A percentile compares a stretch with the other conserved stretches of the same genome.
Evolutionary conservation across 30 jellyfish, hydroid and myxozoan species (phyloP).

Genomic region (Aurelia sp.): DNA sequence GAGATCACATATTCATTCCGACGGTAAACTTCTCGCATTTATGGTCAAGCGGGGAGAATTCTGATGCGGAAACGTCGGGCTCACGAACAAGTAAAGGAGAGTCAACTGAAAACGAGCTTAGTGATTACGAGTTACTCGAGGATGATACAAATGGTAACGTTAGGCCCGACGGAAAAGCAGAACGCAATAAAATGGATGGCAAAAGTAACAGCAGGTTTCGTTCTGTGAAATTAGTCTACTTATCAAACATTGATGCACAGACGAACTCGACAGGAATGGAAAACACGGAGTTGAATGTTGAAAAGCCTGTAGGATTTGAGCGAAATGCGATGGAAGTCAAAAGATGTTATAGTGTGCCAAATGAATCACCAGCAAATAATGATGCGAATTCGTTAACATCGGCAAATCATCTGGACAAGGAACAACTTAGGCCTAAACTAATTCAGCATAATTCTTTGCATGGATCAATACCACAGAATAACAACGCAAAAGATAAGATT

Average conservation of each 20-base stretch:
- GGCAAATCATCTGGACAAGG: no score
- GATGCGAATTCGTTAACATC: not conserved
- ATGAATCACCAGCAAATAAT: not conserved
- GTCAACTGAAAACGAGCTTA: constrained; percentile 40
- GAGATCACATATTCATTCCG: no score
- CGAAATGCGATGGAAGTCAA: not conserved
- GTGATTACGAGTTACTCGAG: constrained; percentile 23
- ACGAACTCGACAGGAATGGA: no score
- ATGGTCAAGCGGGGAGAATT: not conserved
- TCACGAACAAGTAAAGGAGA: constrained; percentile 3
- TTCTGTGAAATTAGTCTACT: not conserved
- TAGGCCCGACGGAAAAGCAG: not conserved
- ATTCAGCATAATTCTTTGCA: not conserved
- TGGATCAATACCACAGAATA: no score
- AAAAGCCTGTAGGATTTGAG: not conserved
- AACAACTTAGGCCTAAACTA: not conserved
- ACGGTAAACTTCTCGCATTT: not conserved
- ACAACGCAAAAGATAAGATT: no score
- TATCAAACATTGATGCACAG: not conserved
- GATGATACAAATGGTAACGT: no score
- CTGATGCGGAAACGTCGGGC: constrained; percentile 34
- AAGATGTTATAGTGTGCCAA: not conserved
- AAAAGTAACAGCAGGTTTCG: not conserved
- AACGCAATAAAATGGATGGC: not conserved
- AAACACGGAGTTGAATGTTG: no score